Base-by-base conservation (phyloP, 2,113 vertebrate genomes). In the Uria aalge region DNA sequence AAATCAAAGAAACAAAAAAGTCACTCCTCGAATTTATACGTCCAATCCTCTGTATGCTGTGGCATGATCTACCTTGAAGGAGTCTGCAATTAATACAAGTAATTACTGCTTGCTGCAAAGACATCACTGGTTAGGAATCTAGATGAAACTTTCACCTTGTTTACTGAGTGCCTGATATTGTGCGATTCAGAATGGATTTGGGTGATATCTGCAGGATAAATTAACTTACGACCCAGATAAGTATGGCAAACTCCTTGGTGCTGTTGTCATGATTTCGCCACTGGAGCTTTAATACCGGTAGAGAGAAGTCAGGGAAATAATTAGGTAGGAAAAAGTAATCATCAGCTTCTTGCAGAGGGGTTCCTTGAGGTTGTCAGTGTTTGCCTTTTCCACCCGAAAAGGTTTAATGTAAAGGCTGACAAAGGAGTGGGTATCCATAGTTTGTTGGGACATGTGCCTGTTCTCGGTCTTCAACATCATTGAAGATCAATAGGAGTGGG, bases 71-170 rank as follows among this genome's bases (percentile, higher is more conserved):
- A 76, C 73, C 84, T 88, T 62, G 67, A 66, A 96, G 79, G 85
- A 91, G 86, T 66, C 92, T 97, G 86, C 94, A 97, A 29, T 95
- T 96, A 96, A 91, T 84, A 67, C 56, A 80, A 21, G 64, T 96
- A 95, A 97, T 96, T 94, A 93, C 24, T 19, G 40, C 38, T 93
- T 87, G 77, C 85, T 94, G 63, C 90, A 90, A 72, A 84, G 94
- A 64, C 71, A 67, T 91, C 90, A 90, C 40, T 66, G 45, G 79
- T 88, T 90, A 79, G 88, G 92, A 92, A 96, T 79, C 81, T 60
- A 75, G 77, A 94, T 94, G 66, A 93, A 95, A 85, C 83, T 90
- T 96, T 92, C 77, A 85, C 60, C 78, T 82, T 96, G 76, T 92
- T 97, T 96, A 81, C 68, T 6, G 15, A 83, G 57, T 83, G 63